A percentile compares a stretch with the other conserved stretches of the same genome.
Conservation (phyloP, 2,888 invertebrate species). For the Heliconius hortense region DNA sequence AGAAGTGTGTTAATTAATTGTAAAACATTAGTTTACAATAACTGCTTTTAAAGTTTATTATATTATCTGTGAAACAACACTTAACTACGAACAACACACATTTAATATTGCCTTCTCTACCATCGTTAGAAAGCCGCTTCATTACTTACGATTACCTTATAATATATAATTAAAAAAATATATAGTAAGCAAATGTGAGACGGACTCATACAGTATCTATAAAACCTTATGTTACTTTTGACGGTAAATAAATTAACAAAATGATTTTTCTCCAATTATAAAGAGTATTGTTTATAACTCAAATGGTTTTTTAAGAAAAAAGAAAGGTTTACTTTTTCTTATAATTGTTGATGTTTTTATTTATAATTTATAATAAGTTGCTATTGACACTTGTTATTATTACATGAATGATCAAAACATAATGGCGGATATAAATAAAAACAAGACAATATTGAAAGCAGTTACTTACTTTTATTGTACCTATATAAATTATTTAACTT, state of each 20-base stretch:
- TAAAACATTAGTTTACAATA: background rate
- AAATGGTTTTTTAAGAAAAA: background rate
- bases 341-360: background rate
- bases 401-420: background rate
- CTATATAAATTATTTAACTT: background rate
- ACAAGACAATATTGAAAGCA: background rate
- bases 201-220: slow-evolving; percentile 2
- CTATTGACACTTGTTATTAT: background rate
- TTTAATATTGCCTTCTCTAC: background rate
- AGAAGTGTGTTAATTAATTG: background rate
- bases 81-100: background rate
- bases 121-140: slow-evolving; percentile 3
- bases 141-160: background rate
- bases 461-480: background rate
- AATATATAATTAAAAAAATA: background rate
- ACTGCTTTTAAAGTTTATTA: background rate
- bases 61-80: background rate
- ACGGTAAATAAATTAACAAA: background rate
- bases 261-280: background rate
- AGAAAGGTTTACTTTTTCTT: background rate
- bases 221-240: slow-evolving; percentile 16
- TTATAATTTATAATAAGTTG: no score
- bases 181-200: slow-evolving; percentile 4
- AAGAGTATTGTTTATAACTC: background rate
- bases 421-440: background rate